These are phyloP conservation scores for Hypsopygia costalis DNA, from an alignment of 2,888 invertebrate species.

Conservation along the genomic window DNA sequence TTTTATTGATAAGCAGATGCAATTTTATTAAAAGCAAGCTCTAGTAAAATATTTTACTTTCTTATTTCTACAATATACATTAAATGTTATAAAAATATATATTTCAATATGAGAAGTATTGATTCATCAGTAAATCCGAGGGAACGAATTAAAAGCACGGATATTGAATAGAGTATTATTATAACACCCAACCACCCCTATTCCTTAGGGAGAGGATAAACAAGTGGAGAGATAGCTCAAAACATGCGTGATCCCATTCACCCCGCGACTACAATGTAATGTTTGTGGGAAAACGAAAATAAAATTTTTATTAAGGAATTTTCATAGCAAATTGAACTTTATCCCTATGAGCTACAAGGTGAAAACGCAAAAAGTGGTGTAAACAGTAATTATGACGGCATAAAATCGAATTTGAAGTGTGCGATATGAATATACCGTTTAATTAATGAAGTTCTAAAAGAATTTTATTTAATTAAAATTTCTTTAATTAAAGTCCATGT, in stretches of 20 bases:
- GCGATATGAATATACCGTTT: background rate
- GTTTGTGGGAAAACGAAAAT: conserved; percentile 12
- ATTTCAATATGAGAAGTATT: no score
- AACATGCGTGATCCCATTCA: conserved; percentile 15
- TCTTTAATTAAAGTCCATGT: no score
- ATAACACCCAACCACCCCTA: conserved; percentile 1
- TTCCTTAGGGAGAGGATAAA: conserved; percentile 7
- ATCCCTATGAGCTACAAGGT: background rate
- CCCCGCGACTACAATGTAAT: conserved; percentile 11
- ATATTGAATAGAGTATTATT: conserved; percentile 5
- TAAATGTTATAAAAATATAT: no score
- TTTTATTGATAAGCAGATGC: no score
- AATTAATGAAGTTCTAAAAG: no score
- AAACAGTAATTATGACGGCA: conserved; percentile 2
- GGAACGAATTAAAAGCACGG: no score
- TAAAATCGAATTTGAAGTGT: conserved; percentile 3
- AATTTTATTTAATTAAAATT: background rate
- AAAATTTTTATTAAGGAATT: conserved; percentile 8
- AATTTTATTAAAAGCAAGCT: no score
- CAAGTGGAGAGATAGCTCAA: conserved; percentile 18
- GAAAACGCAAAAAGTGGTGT: no score
- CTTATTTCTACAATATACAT: no score
- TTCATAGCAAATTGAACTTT: conserved; percentile 4
- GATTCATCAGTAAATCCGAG: no score
- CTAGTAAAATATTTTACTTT: no score